Evolutionary conservation across 2,797 vertebrate species (phyloP), one percentile per base, ranked within the genome.

Genomic region (Sandelia bainsii): DNA sequence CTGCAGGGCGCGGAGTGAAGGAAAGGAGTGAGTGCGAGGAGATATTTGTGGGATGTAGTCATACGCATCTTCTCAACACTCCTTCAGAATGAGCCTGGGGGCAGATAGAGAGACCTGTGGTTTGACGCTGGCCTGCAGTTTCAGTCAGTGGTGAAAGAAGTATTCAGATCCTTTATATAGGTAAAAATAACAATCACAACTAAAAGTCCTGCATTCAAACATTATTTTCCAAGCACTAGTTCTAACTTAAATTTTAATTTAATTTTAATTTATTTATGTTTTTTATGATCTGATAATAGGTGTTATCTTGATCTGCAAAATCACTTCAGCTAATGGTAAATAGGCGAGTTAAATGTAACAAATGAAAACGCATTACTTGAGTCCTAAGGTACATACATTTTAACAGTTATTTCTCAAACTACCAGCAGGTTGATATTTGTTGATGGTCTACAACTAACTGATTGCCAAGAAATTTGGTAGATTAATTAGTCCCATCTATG

Each of bases 1-100:
- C 87, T 83, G 75, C 79, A 42, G 85, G 84, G 85, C 45, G 45
- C 62, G 48, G 77, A 75, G 81, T 86, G 82, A 80, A 84, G 80
- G 62, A 65, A 29, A 80, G 61, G 59, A 82, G 65, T 3, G 51
- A 72, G 76, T 72, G 73, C 65, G 85, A 76, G 72, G 80, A 83
- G 86, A 86, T 83, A 77, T 86, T 83, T 81, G 79, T 59, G 78
- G 49, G 61, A 79, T 63, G 71, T 44, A 77, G 77, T 77, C 82
- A 54, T 63, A 83, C 78, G 75, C 63, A 71, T 83, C 84, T 57
- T 81, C 79, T 89, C 77, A 80, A 84, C 84, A 74, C 69, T 71
- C 56, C 57, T 62, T 86, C 48, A 51, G 49, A 62, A 54, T 0
- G 53, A 64, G 79, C 57, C 58, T 63, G 62, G 64, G 65, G 77